These are phyloP conservation scores for Burhinus bistriatus DNA, from an alignment of 2,113 vertebrate species.

Conservation along the genomic window DNA sequence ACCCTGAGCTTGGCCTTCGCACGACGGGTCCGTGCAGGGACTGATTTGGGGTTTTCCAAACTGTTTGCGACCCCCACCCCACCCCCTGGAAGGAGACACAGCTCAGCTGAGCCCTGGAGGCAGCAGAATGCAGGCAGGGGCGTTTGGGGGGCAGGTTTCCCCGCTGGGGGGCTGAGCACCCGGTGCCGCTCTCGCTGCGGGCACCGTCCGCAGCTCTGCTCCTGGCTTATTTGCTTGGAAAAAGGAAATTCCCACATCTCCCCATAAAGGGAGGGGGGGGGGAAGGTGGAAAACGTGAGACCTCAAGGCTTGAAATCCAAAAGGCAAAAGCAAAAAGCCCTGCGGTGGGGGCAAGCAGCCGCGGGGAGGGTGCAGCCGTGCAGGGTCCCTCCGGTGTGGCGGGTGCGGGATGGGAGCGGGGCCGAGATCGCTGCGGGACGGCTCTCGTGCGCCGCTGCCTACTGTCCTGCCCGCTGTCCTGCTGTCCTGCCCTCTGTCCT, in stretches of 20 bases:
- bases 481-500: too few relatives aligned
- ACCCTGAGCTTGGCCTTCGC: not conserved
- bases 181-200: not conserved
- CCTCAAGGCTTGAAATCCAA: not conserved
- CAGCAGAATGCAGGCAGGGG: not conserved
- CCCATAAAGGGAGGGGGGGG: not conserved
- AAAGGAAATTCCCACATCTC: not conserved
- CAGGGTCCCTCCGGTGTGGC: not conserved
- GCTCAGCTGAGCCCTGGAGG: not conserved
- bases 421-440: not conserved
- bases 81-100: not conserved
- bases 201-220: not conserved
- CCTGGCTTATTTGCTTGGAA: not conserved
- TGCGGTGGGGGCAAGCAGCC: not conserved
- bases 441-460: not conserved
- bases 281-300: not conserved
- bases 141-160: too few relatives aligned
- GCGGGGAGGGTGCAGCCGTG: not conserved
- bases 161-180: not conserved
- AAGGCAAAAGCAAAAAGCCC: not conserved
- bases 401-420: not conserved
- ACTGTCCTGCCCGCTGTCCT: too few relatives aligned
- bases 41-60: not conserved
- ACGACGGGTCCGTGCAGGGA: accelerated
- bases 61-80: too few relatives aligned